Conservation (phyloP, 1,140 invertebrate genomes). For the Anagrus nilaparvatae region DNA sequence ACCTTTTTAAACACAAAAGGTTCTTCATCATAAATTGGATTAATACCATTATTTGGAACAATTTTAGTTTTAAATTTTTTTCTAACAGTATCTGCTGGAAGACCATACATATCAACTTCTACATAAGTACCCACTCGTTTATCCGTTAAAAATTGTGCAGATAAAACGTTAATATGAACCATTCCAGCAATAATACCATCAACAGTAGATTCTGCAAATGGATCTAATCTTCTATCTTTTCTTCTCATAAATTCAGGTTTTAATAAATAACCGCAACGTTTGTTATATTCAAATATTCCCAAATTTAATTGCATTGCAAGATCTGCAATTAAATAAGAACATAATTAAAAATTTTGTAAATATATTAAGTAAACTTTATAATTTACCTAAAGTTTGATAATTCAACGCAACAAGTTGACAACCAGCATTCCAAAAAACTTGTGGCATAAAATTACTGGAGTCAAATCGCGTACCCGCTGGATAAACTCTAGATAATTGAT, state of each 20-base stretch:
- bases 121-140: conserved; percentile 94
- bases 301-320: conserved; percentile 98
- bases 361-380: conserved; percentile 6
- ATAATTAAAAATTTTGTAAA: conserved; percentile 7
- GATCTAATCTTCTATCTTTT: conserved; percentile 88
- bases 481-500: conserved; percentile 83
- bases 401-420: conserved; percentile 98
- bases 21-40: conserved; percentile 92
- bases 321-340: conserved; percentile 47
- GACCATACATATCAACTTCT: conserved; percentile 98
- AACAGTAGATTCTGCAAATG: conserved; percentile 96
- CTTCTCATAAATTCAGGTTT: conserved; percentile 99
- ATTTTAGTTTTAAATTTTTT: conserved; percentile 93
- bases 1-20: conserved; percentile 98
- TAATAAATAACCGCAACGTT: conserved; percentile 87
- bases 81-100: conserved; percentile 95
- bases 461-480: conserved; percentile 94
- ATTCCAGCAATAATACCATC: conserved; percentile 98
- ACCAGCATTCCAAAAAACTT: conserved; percentile 99
- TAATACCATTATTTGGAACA: conserved; percentile 91
- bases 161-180: conserved; percentile 81
- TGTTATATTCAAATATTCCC: conserved; percentile 98
- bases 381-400: conserved; percentile 85
- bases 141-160: conserved; percentile 91
- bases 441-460: conserved; percentile 98